A percentile compares a stretch with the other conserved stretches of the same genome.
phyloP scores from a whole-genome alignment of 2,888 invertebrate species.

The Drosophila aldrichi region DNA sequence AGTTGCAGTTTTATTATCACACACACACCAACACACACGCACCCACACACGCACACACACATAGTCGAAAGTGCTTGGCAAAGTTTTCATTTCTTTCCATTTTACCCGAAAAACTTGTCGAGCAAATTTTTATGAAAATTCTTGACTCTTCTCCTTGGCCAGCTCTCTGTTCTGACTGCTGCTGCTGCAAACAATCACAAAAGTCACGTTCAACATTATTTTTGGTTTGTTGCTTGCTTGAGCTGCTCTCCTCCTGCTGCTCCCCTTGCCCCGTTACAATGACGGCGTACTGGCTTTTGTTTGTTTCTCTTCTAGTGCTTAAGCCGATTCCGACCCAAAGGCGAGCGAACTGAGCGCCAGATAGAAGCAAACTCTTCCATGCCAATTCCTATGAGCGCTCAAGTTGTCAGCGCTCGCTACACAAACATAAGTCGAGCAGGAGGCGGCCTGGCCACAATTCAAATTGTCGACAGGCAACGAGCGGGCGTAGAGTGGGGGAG shows the following conservation, averaged over 20 bases:
- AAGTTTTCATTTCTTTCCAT: conserved; percentile 75
- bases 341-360: background rate
- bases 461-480: too few relatives aligned
- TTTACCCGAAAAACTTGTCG: conserved; percentile 69
- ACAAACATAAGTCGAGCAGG: conserved; percentile 22
- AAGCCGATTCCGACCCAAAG: conserved; percentile 61
- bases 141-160: conserved; percentile 40
- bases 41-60: conserved; percentile 11
- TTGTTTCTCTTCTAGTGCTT: conserved; percentile 76
- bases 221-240: conserved; percentile 75
- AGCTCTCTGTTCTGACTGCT: background rate
- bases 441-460: conserved; percentile 65
- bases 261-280: conserved; percentile 60
- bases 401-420: conserved; percentile 67
- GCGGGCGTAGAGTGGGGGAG: background rate
- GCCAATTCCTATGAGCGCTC: conserved; percentile 73
- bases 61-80: conserved; percentile 41
- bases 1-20: conserved; percentile 77
- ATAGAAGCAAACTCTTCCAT: conserved; percentile 16
- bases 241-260: too few relatives aligned
- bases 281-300: conserved; percentile 74
- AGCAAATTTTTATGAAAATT: conserved; percentile 79
- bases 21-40: too few relatives aligned
- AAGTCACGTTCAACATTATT: conserved; percentile 82
- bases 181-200: conserved; percentile 75